Evolutionary conservation across 2,888 invertebrate genomes (phyloP).

Genomic region (Alloscopus bannaensis): DNA sequence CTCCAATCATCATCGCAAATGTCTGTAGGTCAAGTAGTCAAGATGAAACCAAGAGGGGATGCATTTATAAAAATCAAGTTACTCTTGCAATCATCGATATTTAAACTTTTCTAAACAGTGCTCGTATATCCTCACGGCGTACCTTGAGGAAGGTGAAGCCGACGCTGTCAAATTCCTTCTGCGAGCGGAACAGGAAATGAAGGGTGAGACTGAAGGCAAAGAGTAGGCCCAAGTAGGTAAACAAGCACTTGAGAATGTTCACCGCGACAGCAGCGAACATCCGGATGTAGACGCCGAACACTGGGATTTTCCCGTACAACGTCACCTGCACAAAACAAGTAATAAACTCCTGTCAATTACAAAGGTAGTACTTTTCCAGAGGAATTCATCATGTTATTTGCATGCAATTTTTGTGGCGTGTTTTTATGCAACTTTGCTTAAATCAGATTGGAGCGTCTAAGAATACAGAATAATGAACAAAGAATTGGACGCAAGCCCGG

Average conservation of each 20-base stretch:
- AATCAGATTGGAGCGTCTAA: too few relatives aligned
- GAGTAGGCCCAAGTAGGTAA: constrained; percentile 73
- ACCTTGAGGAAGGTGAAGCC: constrained; percentile 74
- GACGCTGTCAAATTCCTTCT: constrained; percentile 73
- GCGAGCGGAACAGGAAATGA: constrained; percentile 73
- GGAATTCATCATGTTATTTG: neutral
- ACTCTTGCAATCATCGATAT: neutral
- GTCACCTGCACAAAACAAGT: too few relatives aligned
- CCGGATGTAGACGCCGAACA: constrained; percentile 73
- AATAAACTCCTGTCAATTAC: too few relatives aligned
- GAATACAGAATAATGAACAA: too few relatives aligned
- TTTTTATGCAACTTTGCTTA: too few relatives aligned
- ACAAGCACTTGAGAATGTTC: constrained; percentile 73
- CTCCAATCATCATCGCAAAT: constrained; percentile 73
- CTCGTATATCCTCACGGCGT: neutral
- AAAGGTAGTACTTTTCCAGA: too few relatives aligned
- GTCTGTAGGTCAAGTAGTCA: constrained; percentile 58
- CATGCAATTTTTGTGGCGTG: neutral
- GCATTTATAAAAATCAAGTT: neutral
- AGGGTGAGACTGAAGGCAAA: constrained; percentile 73
- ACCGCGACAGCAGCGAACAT: constrained; percentile 73
- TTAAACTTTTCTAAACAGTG: neutral
- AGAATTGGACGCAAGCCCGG: too few relatives aligned
- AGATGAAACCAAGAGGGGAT: neutral
- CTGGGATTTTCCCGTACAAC: constrained; percentile 73